These are phyloP conservation scores for Cassiopea xamachana DNA, from an alignment of 30 jellyfish, hydroid and myxozoan species.

Conservation along the genomic window DNA sequence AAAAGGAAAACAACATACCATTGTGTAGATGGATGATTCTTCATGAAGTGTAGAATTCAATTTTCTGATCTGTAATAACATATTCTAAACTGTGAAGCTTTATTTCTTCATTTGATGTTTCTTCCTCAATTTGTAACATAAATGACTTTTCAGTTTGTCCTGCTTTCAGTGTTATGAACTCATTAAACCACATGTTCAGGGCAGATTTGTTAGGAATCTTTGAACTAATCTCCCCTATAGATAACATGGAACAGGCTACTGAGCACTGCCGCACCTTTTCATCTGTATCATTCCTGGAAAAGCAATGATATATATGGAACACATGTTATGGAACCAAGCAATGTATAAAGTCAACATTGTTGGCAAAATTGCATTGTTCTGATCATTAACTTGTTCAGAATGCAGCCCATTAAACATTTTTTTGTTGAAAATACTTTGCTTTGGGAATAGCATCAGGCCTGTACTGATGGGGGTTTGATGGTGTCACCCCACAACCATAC, in stretches of 20 bases:
- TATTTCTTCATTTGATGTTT: not conserved
- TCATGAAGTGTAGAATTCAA: not conserved
- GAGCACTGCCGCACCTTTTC: not conserved
- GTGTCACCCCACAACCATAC: no score
- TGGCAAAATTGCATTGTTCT: no score
- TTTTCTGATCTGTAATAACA: not conserved
- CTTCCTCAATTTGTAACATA: not conserved
- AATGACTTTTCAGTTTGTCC: not conserved
- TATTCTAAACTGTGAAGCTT: not conserved
- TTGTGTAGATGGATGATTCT: not conserved
- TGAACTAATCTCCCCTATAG: not conserved
- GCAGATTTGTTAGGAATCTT: not conserved
- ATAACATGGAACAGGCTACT: conserved; percentile 13
- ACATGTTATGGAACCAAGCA: no score
- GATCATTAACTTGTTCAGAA: no score
- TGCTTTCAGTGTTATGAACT: not conserved
- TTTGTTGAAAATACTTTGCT: no score
- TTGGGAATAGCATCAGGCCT: no score
- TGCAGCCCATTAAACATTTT: no score
- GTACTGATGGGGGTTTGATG: no score
- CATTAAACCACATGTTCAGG: conserved; percentile 28
- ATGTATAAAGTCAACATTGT: no score
- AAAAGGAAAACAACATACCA: not conserved
- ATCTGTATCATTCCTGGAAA: not conserved
- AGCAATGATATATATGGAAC: not conserved